Percentiles rank a stretch among this genome's conserved stretches.
These are phyloP conservation scores for Novumbra hubbsi DNA, from an alignment of 2,797 vertebrate genomes.

Conservation along the genomic window DNA sequence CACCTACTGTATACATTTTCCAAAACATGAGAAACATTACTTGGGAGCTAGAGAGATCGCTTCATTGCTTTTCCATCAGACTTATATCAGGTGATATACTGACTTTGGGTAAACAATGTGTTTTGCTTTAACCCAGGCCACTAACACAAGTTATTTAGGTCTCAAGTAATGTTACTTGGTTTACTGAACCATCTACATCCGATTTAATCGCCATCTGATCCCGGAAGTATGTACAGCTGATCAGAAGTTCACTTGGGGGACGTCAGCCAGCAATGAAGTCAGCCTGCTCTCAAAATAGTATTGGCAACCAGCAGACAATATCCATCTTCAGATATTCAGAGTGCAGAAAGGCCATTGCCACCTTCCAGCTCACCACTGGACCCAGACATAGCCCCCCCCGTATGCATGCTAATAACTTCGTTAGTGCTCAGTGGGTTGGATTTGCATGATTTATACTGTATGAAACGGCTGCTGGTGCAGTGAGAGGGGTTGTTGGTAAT, in stretches of 20 bases:
- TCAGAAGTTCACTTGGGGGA: constrained; percentile 50
- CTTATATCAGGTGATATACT: background rate
- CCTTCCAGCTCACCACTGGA: constrained; percentile 34
- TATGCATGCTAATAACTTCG: constrained; percentile 40
- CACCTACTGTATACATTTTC: background rate
- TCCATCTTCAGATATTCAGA: constrained; percentile 66
- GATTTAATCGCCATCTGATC: constrained; percentile 29
- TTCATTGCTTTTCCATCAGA: constrained; percentile 25
- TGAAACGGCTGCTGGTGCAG: constrained; percentile 1
- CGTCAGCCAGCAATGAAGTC: constrained; percentile 47
- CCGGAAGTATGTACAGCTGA: constrained; percentile 55
- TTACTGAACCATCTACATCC: constrained; percentile 17
- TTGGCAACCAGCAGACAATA: constrained; percentile 70
- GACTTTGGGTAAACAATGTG: constrained; percentile 14
- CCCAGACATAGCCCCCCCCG: constrained; percentile 24
- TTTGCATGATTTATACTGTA: constrained; percentile 34
- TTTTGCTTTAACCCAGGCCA: background rate
- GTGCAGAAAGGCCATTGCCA: constrained; percentile 48
- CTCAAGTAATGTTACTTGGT: background rate
- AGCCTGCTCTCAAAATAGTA: constrained; percentile 62
- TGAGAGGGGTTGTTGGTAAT: constrained; percentile 27
- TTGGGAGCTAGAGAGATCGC: constrained; percentile 13
- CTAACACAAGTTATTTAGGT: background rate
- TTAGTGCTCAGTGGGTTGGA: constrained; percentile 35
- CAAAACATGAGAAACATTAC: background rate